These are phyloP conservation scores for Xestia ashworthii DNA, from an alignment of 2,888 invertebrate genomes.

Conservation along the genomic window DNA sequence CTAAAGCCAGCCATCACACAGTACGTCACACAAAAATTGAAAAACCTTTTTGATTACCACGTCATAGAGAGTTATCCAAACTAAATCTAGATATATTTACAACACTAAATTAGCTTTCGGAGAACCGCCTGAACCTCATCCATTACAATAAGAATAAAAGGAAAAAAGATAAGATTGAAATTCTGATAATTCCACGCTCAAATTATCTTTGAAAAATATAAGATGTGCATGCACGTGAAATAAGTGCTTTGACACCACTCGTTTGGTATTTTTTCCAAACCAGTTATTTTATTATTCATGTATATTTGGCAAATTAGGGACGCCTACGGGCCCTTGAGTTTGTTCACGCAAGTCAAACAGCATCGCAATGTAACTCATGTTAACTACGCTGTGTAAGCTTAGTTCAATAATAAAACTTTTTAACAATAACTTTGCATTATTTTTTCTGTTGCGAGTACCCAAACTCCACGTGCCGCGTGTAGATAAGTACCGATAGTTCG, in stretches of 20 bases:
- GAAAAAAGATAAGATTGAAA: conserved; percentile 12
- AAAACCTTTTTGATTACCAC: no score
- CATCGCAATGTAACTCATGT: not conserved
- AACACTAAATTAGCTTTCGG: not conserved
- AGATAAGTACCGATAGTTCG: not conserved
- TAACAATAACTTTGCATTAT: not conserved
- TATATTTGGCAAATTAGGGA: conserved; percentile 10
- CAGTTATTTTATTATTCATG: conserved; percentile 6
- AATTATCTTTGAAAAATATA: conserved; percentile 2
- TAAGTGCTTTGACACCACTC: not conserved
- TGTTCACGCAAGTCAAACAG: conserved; percentile 2
- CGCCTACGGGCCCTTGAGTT: not conserved
- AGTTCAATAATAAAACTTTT: not conserved
- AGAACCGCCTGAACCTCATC: not conserved
- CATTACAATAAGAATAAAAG: not conserved
- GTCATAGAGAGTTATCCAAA: not conserved
- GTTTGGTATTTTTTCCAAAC: not conserved
- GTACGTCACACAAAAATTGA: not conserved
- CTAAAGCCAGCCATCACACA: no score
- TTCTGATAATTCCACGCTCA: not conserved
- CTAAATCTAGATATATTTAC: not conserved
- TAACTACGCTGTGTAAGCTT: not conserved
- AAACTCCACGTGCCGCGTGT: not conserved
- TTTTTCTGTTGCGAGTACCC: not conserved
- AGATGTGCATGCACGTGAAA: conserved; percentile 7